Evolutionary conservation across 1,140 invertebrate genomes (phyloP), one percentile per base, ranked within the genome.

Genomic region (Eubasilissa regina): DNA sequence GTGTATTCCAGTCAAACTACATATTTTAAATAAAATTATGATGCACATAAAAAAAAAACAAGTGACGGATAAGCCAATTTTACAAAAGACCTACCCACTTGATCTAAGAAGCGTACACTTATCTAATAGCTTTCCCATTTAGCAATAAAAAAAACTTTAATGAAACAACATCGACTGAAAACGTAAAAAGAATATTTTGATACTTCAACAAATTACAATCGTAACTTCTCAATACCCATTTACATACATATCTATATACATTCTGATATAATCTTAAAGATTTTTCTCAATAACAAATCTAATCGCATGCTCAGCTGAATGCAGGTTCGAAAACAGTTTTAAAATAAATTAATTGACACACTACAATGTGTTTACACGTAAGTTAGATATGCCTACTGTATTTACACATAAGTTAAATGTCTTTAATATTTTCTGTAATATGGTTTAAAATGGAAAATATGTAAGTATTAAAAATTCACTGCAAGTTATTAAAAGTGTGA

Each of bases 211-310:
- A 17, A 3, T 11, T 25, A 48, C 8, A 70, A 70, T 21, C 62
- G 17, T 45, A 70, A 47, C 44, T 7, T 47, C 15, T 21, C 15
- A 47, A 19, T 47, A 45, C 44, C 48, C 66, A 70, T 70, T 70
- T 21, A 70, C 66, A 53, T 21, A 70, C 66, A 53, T 70, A 53
- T 70, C 19, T 48, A 62, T 62, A n/a, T 62, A 62, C 58, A 62
- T 1, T 62, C 58, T 62, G 58, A 35, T 62, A 21, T 62, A 62
- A 62, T 62, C 58, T 62, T 62, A 62, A 11, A 62, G 21, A 12
- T 62, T 62, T 17, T 9, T 62, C 58, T 62, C 58, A 62, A 62
- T 21, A 62, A 62, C 58, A 62, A 15, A 17, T n/a, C n/a, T 56
- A 17, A 56, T 15, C n/a, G n/a, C n/a, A 35, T 35, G 25, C 25